Percentiles rank a stretch among this genome's conserved stretches.
These are phyloP conservation scores for Silurus meridionalis DNA, from an alignment of 2,113 vertebrate species.

Conservation along the genomic window DNA sequence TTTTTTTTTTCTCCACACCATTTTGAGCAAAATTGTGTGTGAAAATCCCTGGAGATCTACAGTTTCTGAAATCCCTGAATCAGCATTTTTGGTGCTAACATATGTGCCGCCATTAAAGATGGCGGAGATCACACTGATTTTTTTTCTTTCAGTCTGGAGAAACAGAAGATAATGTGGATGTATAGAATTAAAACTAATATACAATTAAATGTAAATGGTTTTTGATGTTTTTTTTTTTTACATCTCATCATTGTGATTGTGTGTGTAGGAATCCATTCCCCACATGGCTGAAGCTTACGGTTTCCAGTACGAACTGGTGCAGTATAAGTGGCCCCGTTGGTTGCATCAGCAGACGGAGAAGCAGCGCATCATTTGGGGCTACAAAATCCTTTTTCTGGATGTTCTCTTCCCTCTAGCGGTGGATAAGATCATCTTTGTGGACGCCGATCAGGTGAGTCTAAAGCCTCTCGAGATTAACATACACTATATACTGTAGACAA, in stretches of 20 bases:
- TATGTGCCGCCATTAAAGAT: background rate
- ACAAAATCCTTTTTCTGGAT: constrained; percentile 98
- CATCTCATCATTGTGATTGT: background rate
- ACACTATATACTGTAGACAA: no score
- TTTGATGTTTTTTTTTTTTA: background rate
- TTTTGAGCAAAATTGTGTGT: background rate
- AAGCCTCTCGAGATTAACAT: background rate
- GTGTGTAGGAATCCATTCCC: constrained; percentile 85
- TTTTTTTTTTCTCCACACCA: background rate
- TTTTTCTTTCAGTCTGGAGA: background rate
- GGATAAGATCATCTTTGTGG: constrained; percentile 98
- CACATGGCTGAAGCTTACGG: constrained; percentile 87
- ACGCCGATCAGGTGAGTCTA: constrained; percentile 88
- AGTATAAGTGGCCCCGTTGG: constrained; percentile 96
- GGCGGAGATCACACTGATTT: no score
- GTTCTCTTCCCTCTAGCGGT: constrained; percentile 95
- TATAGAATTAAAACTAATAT: background rate
- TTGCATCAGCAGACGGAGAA: constrained; percentile 94
- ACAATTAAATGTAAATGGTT: no score
- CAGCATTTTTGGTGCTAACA: background rate
- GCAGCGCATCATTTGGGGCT: constrained; percentile 97
- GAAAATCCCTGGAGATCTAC: background rate
- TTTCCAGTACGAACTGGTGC: constrained; percentile 93
- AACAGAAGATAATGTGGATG: background rate
- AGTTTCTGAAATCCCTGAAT: background rate